Evolutionary conservation across 1,140 invertebrate genomes (phyloP).

Genomic region (Pseudomyrmex pallidus): DNA sequence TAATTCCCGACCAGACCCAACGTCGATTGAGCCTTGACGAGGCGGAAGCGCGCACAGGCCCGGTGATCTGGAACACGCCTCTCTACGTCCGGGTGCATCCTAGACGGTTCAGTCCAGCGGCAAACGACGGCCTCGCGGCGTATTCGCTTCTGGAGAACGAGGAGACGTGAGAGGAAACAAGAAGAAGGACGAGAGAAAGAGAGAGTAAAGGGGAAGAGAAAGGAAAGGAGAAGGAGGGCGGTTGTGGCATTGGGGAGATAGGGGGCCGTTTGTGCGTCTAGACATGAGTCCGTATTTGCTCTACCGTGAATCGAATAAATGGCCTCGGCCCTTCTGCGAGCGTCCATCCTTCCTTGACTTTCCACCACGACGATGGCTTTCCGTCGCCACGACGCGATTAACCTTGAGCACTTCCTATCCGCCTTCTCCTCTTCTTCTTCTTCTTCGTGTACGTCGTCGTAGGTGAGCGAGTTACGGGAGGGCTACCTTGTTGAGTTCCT

Average conservation of each 20-base stretch:
- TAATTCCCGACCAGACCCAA: conserved; percentile 78
- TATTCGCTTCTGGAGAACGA: conserved; percentile 32
- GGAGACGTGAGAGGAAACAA: conserved; percentile 24
- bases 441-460: conserved; percentile 35
- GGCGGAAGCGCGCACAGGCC: conserved; percentile 73
- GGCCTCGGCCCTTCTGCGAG: conserved; percentile 57
- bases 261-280: conserved; percentile 70
- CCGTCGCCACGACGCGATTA: conserved; percentile 73
- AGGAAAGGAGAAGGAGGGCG: not conserved
- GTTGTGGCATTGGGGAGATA: conserved; percentile 37
- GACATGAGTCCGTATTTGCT: conserved; percentile 71
- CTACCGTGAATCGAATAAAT: conserved; percentile 76
- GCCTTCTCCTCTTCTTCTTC: conserved; percentile 20
- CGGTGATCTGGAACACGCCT: conserved; percentile 72
- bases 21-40: conserved; percentile 79
- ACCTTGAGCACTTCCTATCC: conserved; percentile 73
- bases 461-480: conserved; percentile 51
- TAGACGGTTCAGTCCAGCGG: conserved; percentile 47
- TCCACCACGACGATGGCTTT: conserved; percentile 72
- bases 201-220: not conserved
- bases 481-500: conserved; percentile 55
- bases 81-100: conserved; percentile 16
- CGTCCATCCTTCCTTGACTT: conserved; percentile 66
- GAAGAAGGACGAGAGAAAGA: not conserved
- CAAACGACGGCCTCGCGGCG: conserved; percentile 66